Evolutionary conservation across 2,888 invertebrate species (phyloP).

Genomic region (Apamea anceps): DNA sequence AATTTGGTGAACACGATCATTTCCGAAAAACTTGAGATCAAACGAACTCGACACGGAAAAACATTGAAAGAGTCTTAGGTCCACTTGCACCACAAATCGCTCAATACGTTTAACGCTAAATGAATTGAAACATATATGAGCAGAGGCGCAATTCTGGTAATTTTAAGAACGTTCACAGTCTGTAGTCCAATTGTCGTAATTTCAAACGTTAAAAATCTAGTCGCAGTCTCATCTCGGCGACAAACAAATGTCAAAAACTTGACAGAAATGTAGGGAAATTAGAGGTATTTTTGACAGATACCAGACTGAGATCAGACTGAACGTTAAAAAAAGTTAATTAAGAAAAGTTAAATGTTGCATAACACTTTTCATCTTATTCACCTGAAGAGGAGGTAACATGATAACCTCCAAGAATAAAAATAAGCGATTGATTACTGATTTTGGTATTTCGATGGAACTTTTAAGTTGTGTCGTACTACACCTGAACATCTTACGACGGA

Average conservation of each 20-base stretch:
- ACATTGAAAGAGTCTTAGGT: background rate
- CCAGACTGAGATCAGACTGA: no score
- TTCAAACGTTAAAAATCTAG: no score
- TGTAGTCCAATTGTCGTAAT: no score
- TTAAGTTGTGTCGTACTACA: background rate
- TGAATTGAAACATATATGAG: background rate
- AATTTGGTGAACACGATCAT: background rate
- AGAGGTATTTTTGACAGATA: no score
- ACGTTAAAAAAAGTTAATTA: no score
- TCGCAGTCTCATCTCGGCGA: no score
- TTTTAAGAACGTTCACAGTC: no score
- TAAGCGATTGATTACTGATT: background rate
- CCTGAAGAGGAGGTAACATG: background rate
- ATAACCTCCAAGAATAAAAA: background rate
- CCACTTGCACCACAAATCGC: no score
- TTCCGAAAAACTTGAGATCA: background rate
- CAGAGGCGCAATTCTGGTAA: no score
- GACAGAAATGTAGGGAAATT: no score
- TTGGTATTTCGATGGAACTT: background rate
- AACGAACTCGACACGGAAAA: background rate
- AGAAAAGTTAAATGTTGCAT: background rate
- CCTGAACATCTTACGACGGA: slow-evolving; percentile 15
- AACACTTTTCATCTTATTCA: background rate
- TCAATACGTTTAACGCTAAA: background rate
- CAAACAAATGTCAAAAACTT: no score